Percentiles rank a stretch among this genome's conserved stretches.
These are phyloP conservation scores for Macrosteles quadrilineatus DNA, from an alignment of 1,140 invertebrate genomes.

Conservation along the genomic window DNA sequence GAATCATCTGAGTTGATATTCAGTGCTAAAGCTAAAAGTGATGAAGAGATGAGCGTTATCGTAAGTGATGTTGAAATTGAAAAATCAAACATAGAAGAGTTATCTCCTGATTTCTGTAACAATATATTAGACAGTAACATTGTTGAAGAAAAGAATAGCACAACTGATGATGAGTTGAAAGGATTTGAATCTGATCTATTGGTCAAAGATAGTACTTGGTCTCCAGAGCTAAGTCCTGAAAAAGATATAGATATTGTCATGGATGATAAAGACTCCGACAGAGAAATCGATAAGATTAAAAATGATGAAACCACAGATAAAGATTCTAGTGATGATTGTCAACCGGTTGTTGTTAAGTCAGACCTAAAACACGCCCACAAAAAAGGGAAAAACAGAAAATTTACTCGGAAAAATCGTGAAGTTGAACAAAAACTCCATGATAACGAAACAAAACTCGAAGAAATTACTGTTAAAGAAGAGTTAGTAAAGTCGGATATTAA, in stretches of 20 bases:
- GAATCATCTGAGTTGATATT: background rate
- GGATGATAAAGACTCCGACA: constrained; percentile 25
- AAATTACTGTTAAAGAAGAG: background rate
- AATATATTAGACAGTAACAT: background rate
- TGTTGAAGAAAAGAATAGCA: background rate
- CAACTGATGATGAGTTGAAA: constrained; percentile 20
- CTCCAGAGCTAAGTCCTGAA: background rate
- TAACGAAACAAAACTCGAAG: background rate
- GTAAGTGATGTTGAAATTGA: too few species aligned
- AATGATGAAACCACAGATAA: constrained; percentile 36
- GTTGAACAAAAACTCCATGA: constrained; percentile 5
- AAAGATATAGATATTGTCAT: constrained; percentile 18
- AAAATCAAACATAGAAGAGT: too few species aligned
- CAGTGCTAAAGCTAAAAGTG: too few species aligned
- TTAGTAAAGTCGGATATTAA: background rate
- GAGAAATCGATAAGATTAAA: constrained; percentile 19
- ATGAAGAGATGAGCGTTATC: too few species aligned
- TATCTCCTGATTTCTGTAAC: too few species aligned
- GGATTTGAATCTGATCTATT: constrained; percentile 23
- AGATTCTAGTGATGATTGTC: constrained; percentile 40
- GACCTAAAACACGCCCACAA: constrained; percentile 24
- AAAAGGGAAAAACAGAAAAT: constrained; percentile 34
- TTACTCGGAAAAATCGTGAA: constrained; percentile 5
- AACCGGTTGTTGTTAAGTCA: constrained; percentile 17
- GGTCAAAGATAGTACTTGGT: constrained; percentile 18